Base-by-base conservation (phyloP, 2,797 vertebrate species). In the Salarias fasciatus region DNA sequence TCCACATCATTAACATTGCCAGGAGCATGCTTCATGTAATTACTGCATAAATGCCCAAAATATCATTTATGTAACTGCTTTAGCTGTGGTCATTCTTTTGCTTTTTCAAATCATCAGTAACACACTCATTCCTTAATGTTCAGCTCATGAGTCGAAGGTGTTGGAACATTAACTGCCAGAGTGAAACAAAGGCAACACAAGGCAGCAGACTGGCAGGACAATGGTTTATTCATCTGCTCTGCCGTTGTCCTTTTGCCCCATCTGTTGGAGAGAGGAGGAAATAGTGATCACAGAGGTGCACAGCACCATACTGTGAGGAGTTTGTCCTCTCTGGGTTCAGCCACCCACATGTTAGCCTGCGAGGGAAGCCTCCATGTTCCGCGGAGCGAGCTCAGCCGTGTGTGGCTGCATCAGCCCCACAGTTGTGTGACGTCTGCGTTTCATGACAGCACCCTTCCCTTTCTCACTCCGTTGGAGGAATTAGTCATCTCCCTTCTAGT, bases 251-350 rank as follows among this genome's bases (percentile, higher is more conserved):
- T 89, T 88, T 90, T 88, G 87, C 88, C 79, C 89, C 91, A 90
- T 88, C 90, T 93, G 80, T 91, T 91, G 91, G 89, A 84, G 63
- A 84, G 60, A 78, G 55, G 50, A 69, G 75, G 86, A 77, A 89
- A 68, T 63, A 61, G 52, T 61, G 33, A 68, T 40, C 47, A 38
- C 45, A 71, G 36, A 53, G 45, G 66, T 53, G 37, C 48, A 71
- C 47, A 57, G 44, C 61, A 52, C 36, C 41, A 71, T 15, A 38
- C 35, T 38, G 38, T 6, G 40, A 58, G 47, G 35, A 65, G 42
- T 78, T 65, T 65, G 50, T 77, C 57, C 69, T 75, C 79, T 65
- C 71, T 54, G 4, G 1, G 55, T 57, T 51, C 5, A 33, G 62
- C 36, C 37, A 38, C 44, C 55, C 54, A 69, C 47, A 37, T 58